phyloP scores from a whole-genome alignment of 2,797 vertebrate genomes.

The Pygocentrus nattereri region DNA sequence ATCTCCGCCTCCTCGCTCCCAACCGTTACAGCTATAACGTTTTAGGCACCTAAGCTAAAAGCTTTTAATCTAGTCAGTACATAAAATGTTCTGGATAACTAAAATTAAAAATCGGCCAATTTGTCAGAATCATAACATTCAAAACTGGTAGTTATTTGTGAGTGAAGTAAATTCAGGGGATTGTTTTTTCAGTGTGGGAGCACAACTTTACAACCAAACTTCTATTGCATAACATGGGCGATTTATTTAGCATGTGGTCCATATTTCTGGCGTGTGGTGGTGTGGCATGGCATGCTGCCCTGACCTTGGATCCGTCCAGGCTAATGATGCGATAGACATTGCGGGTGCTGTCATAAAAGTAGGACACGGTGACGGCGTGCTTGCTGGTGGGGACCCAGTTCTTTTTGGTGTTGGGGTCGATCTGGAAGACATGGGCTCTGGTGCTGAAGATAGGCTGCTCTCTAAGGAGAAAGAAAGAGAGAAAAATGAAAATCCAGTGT shows the following conservation, averaged over 20 bases:
- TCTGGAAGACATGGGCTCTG: slow-evolving; percentile 98
- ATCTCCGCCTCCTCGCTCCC: too few relatives aligned
- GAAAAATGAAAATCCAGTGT: too few relatives aligned
- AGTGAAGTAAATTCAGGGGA: too few relatives aligned
- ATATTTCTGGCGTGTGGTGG: not conserved
- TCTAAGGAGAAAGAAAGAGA: slow-evolving; percentile 68
- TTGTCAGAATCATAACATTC: too few relatives aligned
- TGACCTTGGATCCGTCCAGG: slow-evolving; percentile 95
- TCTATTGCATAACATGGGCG: not conserved
- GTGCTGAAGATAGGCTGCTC: slow-evolving; percentile 99
- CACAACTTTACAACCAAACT: not conserved
- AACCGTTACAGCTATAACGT: too few relatives aligned
- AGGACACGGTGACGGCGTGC: slow-evolving; percentile 95
- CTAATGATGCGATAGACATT: slow-evolving; percentile 98
- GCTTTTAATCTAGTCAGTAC: too few relatives aligned
- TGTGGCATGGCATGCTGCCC: slow-evolving; percentile 2
- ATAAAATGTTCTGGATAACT: too few relatives aligned
- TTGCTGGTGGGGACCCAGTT: slow-evolving; percentile 98
- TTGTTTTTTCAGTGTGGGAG: too few relatives aligned
- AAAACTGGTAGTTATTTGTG: too few relatives aligned
- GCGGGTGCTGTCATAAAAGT: slow-evolving; percentile 97
- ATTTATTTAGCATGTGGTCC: not conserved
- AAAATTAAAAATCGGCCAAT: too few relatives aligned
- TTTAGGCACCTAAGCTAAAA: too few relatives aligned
- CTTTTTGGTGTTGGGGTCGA: slow-evolving; percentile 98